These are phyloP conservation scores for Hypanus sabinus DNA, from an alignment of 2,113 vertebrate species.

Conservation along the genomic window DNA sequence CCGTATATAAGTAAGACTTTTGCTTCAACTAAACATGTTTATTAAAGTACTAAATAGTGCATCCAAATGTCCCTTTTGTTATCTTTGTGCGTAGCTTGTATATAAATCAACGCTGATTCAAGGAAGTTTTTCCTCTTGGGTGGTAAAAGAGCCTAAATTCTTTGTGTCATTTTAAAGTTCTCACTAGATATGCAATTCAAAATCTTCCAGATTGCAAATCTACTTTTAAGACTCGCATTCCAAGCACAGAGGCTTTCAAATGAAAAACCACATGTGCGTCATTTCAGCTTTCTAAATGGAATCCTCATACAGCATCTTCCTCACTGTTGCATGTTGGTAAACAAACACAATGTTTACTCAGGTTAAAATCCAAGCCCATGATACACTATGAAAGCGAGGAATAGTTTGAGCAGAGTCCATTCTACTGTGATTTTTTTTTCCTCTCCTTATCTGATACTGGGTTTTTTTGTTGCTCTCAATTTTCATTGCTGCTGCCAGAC, in stretches of 20 bases:
- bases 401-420: too few species aligned
- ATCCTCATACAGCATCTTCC: neutral
- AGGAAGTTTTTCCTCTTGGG: neutral
- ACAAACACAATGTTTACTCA: neutral
- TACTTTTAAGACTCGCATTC: neutral
- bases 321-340: neutral
- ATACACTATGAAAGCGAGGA: neutral
- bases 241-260: neutral
- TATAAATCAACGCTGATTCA: neutral
- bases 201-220: neutral
- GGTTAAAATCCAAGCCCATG: neutral
- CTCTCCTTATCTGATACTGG: neutral
- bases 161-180: neutral
- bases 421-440: neutral
- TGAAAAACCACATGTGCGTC: neutral
- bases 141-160: neutral
- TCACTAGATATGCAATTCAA: neutral
- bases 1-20: conserved; percentile 23
- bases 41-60: conserved; percentile 33
- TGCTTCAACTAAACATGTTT: conserved; percentile 24
- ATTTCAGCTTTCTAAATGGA: neutral
- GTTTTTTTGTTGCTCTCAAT: neutral
- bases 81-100: conserved; percentile 1
- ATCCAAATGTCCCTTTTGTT: conserved; percentile 17
- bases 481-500: neutral